Evolutionary conservation across 2,888 invertebrate genomes (phyloP), one percentile per base, ranked within the genome.

Genomic region (Pasiphila rectangulata): DNA sequence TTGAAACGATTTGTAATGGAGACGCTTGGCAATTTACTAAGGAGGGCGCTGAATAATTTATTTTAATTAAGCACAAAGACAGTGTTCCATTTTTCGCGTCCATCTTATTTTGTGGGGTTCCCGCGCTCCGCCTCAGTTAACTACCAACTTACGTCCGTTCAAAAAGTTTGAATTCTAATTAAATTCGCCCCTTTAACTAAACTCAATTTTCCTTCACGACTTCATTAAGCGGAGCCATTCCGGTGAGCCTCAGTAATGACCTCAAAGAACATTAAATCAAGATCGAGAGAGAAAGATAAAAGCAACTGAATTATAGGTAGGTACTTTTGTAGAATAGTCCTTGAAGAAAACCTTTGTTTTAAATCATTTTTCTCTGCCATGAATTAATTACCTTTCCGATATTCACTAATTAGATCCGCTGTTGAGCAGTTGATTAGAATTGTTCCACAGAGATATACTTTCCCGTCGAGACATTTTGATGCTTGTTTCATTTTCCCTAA

Each of bases 121-220:
- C 69, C 75, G 70, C n/a, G 78, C 72, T 69, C 63, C 68, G 65
- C 62, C 72, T 72, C 72, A 77, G n/a, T 72, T 77, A 77, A 79
- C 79, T 72, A 75, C 78, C 40, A 25, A 42, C 24, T 34, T 81
- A 78, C 79, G 79, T 83, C 80, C 81, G 80, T 83, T 83, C 79
- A 75, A 79, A 84, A 85, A 85, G 82, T 86, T 85, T 80, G 82
- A 75, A 85, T 84, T 84, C 83, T 80, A 86, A 85, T 85, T 85
- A 84, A 84, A 85, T 83, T 82, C 84, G 83, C 83, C 84, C 84
- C 83, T 86, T 86, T 84, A 81, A 83, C 83, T 83, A 82, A 83
- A 85, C 84, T 85, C 84, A 81, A 85, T 86, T 85, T 84, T 84
- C 84, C 80, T 84, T 82, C 81, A 83, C 79, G 86, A 85, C 81